Base-by-base conservation (phyloP, 2,797 vertebrate species). In the Lophius americanus region DNA sequence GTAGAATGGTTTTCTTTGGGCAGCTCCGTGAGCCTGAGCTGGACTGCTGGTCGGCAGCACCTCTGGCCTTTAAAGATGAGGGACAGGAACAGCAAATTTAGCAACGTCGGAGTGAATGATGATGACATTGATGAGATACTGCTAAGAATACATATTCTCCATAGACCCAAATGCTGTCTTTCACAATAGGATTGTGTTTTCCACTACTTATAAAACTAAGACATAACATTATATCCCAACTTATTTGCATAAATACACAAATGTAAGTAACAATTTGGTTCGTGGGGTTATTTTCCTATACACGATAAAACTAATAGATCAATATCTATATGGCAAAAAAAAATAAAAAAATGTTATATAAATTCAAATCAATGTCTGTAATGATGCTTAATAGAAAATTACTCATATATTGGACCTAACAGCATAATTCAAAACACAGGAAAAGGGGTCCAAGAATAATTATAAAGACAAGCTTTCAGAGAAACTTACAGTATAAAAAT, bases 1-100 rank as follows among this genome's bases (percentile, higher is more conserved):
- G 95, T 79, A 95, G 93, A 94, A 99, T 98, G 92, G 96, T 95
- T 96, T 97, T 98, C 98, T 98, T 98, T 84, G 97, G 97, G 89
- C 97, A 99, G 93, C 95, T 96, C 92, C 96, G 95, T 89, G 92
- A 94, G 90, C 68, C 91, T 9, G 81, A 87, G 84, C 56, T 65
- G 85, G 72, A 79, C 76, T 54, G 70, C 12, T 81, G 89, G 43
- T 93, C 90, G 11, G 92, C 91, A 73, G 90, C 93, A 86, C 90
- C 78, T 78, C 90, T 90, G 87, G 92, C 92, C 94, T 94, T 94
- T 43, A 90, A 85, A 85, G 84, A 91, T 23, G 75, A 87, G 58
- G 62, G 46, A 86, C 50, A 86, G 76, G 58, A 70, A 79, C 50
- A 60, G 69, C 55, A 77, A 23, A 77, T 60, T 77, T 43, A 84